Evolutionary conservation across 2,888 invertebrate species (phyloP).

Genomic region (Campoplex nolae): DNA sequence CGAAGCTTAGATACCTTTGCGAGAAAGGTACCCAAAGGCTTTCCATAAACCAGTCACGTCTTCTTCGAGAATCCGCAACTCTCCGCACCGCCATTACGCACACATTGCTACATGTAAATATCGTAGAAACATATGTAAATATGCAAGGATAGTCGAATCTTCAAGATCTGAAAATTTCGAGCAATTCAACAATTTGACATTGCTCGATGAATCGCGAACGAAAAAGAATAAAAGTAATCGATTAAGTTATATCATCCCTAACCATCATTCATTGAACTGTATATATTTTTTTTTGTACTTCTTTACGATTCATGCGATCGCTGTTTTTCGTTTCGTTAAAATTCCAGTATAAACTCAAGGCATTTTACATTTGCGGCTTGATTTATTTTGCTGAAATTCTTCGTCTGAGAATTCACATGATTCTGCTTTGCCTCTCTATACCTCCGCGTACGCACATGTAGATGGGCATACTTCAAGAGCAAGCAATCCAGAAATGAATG

Average conservation of each 20-base stretch:
- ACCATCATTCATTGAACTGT: background rate
- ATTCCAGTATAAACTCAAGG: background rate
- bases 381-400: slow-evolving; percentile 1
- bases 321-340: slow-evolving; percentile 1
- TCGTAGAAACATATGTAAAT: slow-evolving; percentile 1
- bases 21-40: slow-evolving; percentile 63
- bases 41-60: slow-evolving; percentile 73
- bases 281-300: background rate
- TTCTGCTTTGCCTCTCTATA: background rate
- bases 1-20: slow-evolving; percentile 52
- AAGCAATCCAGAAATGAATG: background rate
- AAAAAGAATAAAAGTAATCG: background rate
- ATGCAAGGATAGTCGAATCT: slow-evolving; percentile 1
- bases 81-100: slow-evolving; percentile 43
- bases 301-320: background rate
- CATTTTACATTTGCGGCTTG: background rate
- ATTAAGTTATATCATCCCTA: background rate
- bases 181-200: background rate
- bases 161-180: slow-evolving; percentile 28
- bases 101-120: background rate
- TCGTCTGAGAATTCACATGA: background rate
- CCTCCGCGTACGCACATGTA: background rate
- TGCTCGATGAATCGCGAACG: background rate
- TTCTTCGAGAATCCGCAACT: slow-evolving; percentile 64
- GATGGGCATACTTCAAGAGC: background rate